phyloP scores from a whole-genome alignment of 30 jellyfish, hydroid and myxozoan species.

The Chrysaora quinquecirrha region DNA sequence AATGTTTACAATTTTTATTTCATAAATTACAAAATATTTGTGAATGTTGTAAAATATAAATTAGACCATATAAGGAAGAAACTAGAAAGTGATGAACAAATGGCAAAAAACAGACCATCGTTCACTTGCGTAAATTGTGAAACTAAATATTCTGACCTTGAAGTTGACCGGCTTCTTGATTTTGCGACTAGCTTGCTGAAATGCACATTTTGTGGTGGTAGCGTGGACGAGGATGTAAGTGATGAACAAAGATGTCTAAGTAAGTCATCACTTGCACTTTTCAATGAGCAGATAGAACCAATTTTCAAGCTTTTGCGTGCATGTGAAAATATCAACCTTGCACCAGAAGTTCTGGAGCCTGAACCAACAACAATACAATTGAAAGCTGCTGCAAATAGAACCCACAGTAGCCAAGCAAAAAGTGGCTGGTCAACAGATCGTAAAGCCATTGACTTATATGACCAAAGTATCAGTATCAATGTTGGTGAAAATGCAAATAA shows the following conservation, averaged over 20 bases:
- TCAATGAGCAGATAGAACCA: constrained; percentile 98
- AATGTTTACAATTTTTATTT: constrained; percentile 87
- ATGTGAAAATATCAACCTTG: constrained; percentile 93
- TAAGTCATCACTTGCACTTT: constrained; percentile 85
- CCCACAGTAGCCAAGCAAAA: constrained; percentile 37
- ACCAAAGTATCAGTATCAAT: constrained; percentile 86
- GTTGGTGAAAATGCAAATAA: constrained; percentile 87
- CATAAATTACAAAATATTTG: constrained; percentile 89
- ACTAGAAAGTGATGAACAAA: constrained; percentile 94
- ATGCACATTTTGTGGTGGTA: constrained; percentile 93
- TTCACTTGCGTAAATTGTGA: constrained; percentile 89
- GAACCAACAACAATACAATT: constrained; percentile 92
- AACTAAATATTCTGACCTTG: constrained; percentile 84
- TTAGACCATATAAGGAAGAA: constrained; percentile 91
- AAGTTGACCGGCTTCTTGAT: constrained; percentile 90
- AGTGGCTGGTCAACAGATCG: constrained; percentile 97
- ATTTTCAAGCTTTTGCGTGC: constrained; percentile 83
- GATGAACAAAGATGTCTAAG: constrained; percentile 67
- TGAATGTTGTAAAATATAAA: constrained; percentile 93
- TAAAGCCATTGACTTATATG: constrained; percentile 82
- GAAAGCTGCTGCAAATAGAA: constrained; percentile 74
- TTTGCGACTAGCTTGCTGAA: constrained; percentile 79
- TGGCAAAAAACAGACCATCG: constrained; percentile 94
- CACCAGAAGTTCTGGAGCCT: constrained; percentile 98
- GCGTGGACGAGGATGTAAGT: constrained; percentile 89